These are phyloP conservation scores for Folsomia candida DNA, from an alignment of 2,888 invertebrate species.

Conservation along the genomic window DNA sequence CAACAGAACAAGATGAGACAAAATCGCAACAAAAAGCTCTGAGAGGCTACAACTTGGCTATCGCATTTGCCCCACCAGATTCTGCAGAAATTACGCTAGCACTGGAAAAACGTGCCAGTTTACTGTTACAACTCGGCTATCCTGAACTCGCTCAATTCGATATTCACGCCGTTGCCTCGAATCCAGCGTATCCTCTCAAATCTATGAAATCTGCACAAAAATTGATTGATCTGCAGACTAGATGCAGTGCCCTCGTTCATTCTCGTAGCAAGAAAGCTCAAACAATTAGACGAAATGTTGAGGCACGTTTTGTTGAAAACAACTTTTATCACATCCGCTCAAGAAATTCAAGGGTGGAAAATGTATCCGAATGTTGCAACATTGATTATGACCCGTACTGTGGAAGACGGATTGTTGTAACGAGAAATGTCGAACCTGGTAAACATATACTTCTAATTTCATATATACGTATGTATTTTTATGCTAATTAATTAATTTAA, in stretches of 20 bases:
- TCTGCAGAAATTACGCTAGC: constrained; percentile 31
- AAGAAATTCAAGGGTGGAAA: constrained; percentile 21
- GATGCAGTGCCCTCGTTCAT: constrained; percentile 1
- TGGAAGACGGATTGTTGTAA: constrained; percentile 34
- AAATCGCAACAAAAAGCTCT: constrained; percentile 21
- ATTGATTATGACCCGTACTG: constrained; percentile 36
- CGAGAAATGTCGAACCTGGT: constrained; percentile 34
- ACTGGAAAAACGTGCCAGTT: constrained; percentile 33
- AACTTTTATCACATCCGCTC: neutral
- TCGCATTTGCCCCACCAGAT: constrained; percentile 26
- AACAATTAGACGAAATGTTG: neutral
- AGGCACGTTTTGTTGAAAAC: neutral
- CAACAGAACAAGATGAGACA: constrained; percentile 3
- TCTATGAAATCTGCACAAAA: constrained; percentile 24
- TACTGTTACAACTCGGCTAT: constrained; percentile 31
- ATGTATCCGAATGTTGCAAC: constrained; percentile 22
- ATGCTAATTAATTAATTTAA: neutral
- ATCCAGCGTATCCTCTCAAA: constrained; percentile 23
- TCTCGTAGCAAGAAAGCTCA: neutral
- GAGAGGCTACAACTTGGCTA: constrained; percentile 33
- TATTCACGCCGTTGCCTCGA: constrained; percentile 28
- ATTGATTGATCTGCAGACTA: constrained; percentile 32
- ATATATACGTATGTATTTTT: too few species aligned
- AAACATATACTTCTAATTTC: neutral
- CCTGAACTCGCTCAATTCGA: constrained; percentile 36